Evolutionary conservation across 2,797 vertebrate genomes (phyloP), one percentile per base, ranked within the genome.

Genomic region (Labeo calbasu): DNA sequence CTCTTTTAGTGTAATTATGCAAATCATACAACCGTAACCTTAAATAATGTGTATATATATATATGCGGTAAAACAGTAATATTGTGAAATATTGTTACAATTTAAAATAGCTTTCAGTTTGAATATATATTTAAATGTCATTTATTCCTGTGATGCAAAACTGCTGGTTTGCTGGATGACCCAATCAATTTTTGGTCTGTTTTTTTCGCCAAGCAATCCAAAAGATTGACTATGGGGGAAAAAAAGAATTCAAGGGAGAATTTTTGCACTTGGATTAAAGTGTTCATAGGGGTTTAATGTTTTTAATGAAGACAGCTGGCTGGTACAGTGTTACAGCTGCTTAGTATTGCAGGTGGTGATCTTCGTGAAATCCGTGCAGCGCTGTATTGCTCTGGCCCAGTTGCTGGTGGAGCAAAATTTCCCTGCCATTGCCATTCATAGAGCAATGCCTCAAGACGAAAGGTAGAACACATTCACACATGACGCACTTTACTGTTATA

Each of bases 371-470:
- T 96, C 96, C 0, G 96, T 97, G 79, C 96, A 97, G 91, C 95
- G 95, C 48, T 97, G 96, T 85, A 94, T 97, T 89, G 96, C 96
- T 19, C 92, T 97, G 65, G 96, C 96, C 50, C 96, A 97, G 93
- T 93, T 97, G 69, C 91, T 97, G 5, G 95, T 97, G 89, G 96
- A 97, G 86, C 96, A 97, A 92, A 97, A 97, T 89, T 97, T 97
- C 89, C 96, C 96, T 0, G 96, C 96, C 65, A 96, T 97, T 0
- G 96, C 96, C 61, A 96, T 97, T 88, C 96, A 97, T 90, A 92
- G 96, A 28, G 95, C 96, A 51, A 97, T 97, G 96, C 93, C 93
- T 0, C 96, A 97, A 89, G 96, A 96, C 69, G 96, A 97, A 86
- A 93, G 96, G 96, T 96, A 84, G 80, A 93, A 73, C 21, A 65